A percentile compares a stretch with the other conserved stretches of the same genome.
Conservation (phyloP, 2,797 vertebrate species). For the Melanotaenia boesemani region DNA sequence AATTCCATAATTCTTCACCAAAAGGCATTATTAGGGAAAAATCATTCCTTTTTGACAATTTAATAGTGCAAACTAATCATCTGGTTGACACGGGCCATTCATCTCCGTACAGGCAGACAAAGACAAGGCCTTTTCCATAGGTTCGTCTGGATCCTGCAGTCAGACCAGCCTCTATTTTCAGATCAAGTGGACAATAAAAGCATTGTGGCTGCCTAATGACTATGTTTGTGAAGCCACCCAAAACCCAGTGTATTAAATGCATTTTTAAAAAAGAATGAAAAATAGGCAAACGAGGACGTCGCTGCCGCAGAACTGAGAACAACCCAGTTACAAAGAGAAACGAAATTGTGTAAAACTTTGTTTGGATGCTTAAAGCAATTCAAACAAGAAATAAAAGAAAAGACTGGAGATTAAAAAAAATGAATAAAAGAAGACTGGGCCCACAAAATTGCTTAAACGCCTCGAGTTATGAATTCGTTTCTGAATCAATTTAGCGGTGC, state of each 20-base stretch:
- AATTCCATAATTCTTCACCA: conserved; percentile 88
- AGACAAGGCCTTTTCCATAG: conserved; percentile 86
- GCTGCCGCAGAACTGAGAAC: conserved; percentile 37
- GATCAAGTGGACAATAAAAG: conserved; percentile 89
- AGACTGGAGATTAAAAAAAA: conserved; percentile 17
- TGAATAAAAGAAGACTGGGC: conserved; percentile 25
- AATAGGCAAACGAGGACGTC: conserved; percentile 80
- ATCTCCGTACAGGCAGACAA: conserved; percentile 91
- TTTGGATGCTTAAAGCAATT: conserved; percentile 59
- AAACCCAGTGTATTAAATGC: conserved; percentile 89
- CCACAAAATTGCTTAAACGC: conserved; percentile 81
- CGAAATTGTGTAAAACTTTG: conserved; percentile 48
- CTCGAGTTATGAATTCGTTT: conserved; percentile 87
- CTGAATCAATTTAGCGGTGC: conserved; percentile 89
- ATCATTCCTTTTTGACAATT: conserved; percentile 94
- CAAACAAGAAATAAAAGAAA: conserved; percentile 59
- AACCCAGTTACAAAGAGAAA: conserved; percentile 29
- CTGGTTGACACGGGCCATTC: conserved; percentile 93
- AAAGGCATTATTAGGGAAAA: conserved; percentile 87
- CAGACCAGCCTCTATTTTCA: conserved; percentile 88
- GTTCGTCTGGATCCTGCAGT: conserved; percentile 85
- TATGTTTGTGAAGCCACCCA: conserved; percentile 94
- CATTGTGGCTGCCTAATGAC: conserved; percentile 92
- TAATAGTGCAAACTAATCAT: conserved; percentile 97
- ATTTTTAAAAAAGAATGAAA: conserved; percentile 86